phyloP scores from a whole-genome alignment of 2,888 invertebrate species.

The Diarsia rubi region DNA sequence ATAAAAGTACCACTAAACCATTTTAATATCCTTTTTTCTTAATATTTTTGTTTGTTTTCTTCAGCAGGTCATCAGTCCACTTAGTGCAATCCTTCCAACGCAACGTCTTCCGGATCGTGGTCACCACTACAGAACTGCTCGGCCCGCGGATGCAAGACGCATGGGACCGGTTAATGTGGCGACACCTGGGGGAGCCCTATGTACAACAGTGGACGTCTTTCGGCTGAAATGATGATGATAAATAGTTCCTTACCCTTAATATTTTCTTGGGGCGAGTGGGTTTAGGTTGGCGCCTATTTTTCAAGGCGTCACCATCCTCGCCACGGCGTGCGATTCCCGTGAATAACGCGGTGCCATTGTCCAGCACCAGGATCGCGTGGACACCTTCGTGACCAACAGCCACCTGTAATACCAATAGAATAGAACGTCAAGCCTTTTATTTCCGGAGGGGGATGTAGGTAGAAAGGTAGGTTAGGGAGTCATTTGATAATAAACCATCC shows the following conservation, averaged over 20 bases:
- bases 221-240: too few relatives aligned
- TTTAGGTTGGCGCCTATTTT: constrained; percentile 96
- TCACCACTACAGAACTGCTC: too few relatives aligned
- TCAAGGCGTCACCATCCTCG: constrained; percentile 97
- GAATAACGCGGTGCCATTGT: constrained; percentile 96
- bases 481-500: too few relatives aligned
- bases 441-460: neutral
- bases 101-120: too few relatives aligned
- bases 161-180: too few relatives aligned
- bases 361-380: constrained; percentile 97
- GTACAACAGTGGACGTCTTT: too few relatives aligned
- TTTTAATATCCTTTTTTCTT: neutral
- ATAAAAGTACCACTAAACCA: neutral
- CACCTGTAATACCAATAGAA: constrained; percentile 91
- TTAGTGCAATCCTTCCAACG: too few relatives aligned
- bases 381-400: constrained; percentile 98
- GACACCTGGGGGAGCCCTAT: too few relatives aligned
- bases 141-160: too few relatives aligned
- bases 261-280: constrained; percentile 98
- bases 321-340: constrained; percentile 97
- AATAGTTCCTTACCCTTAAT: constrained; percentile 91
- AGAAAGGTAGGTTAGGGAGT: too few relatives aligned
- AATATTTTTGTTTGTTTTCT: too few relatives aligned
- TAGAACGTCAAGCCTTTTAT: neutral
- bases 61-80: too few relatives aligned